Evolutionary conservation across 2,797 vertebrate genomes (phyloP).

Genomic region (Knipowitschia caucasica): DNA sequence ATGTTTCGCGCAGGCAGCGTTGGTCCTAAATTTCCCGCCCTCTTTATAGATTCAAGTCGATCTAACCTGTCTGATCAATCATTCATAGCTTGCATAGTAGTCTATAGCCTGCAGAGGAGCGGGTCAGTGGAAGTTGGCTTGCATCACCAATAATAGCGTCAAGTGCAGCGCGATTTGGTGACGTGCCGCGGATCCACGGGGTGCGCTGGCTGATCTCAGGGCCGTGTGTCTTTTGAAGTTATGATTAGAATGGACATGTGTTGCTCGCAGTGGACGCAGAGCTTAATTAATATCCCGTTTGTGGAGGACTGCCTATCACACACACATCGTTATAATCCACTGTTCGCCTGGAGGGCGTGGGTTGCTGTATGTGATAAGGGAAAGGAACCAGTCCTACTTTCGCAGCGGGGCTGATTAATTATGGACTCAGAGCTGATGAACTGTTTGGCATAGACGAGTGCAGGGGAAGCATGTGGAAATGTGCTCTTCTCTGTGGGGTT

Average conservation of each 20-base stretch:
- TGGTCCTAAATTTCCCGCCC: conserved; percentile 1
- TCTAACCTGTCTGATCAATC: conserved; percentile 66
- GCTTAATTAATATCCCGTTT: conserved; percentile 54
- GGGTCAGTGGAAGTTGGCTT: conserved; percentile 47
- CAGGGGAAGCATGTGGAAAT: conserved; percentile 3
- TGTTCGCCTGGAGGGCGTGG: conserved; percentile 61
- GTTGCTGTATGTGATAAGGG: conserved; percentile 48
- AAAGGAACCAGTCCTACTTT: conserved; percentile 42
- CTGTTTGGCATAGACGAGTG: conserved; percentile 17
- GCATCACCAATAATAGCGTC: conserved; percentile 19
- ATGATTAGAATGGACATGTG: conserved; percentile 58
- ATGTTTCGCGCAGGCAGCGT: conserved; percentile 5
- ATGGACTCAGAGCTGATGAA: conserved; percentile 38
- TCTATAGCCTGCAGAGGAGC: conserved; percentile 30
- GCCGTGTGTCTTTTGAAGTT: conserved; percentile 55
- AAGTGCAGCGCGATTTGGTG: conserved; percentile 32
- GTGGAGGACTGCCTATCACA: conserved; percentile 44
- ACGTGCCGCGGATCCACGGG: conserved; percentile 21
- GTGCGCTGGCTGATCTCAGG: conserved; percentile 20
- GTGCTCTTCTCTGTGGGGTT: neutral
- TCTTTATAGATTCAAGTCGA: conserved; percentile 16
- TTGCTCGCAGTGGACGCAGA: conserved; percentile 38
- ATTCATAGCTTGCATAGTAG: conserved; percentile 36
- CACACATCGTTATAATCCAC: conserved; percentile 52
- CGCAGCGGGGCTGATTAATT: conserved; percentile 48